Percentiles rank a stretch among this genome's conserved stretches.
Conservation (phyloP, 2,797 vertebrate species). For the Pantherophis alleghaniensis region DNA sequence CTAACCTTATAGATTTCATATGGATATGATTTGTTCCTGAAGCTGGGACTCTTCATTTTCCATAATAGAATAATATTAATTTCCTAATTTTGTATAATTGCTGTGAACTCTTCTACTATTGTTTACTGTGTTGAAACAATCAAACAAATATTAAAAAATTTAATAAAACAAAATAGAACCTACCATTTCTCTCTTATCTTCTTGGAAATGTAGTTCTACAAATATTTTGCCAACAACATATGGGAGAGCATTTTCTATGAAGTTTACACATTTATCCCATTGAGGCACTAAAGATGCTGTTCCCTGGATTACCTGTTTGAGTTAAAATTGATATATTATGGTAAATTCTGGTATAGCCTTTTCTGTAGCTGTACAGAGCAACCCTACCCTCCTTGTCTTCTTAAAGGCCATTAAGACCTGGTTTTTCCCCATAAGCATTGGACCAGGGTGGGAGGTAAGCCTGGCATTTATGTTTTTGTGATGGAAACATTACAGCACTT, state of each 20-base stretch:
- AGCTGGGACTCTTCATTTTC: neutral
- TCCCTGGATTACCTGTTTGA: slow-evolving; percentile 86
- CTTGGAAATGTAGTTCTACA: slow-evolving; percentile 90
- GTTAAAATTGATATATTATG: neutral
- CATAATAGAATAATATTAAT: neutral
- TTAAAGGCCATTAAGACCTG: neutral
- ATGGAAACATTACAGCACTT: neutral
- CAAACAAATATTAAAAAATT: neutral
- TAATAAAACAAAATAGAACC: slow-evolving; percentile 27
- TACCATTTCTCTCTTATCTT: slow-evolving; percentile 96
- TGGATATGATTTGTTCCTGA: neutral
- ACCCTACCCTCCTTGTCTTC: neutral
- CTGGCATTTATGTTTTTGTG: neutral
- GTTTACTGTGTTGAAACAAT: neutral
- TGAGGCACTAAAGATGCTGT: slow-evolving; percentile 89
- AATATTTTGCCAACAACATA: slow-evolving; percentile 92
- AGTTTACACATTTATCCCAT: slow-evolving; percentile 96
- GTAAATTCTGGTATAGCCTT: neutral
- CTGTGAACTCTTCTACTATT: neutral
- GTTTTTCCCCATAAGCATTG: neutral
- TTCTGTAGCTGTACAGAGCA: neutral
- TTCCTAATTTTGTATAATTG: neutral
- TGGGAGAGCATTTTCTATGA: slow-evolving; percentile 86
- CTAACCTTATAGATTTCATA: neutral
- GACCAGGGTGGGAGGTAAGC: neutral